These are phyloP conservation scores for Oscarella lobularis DNA, from an alignment of 37 sponge, comb jelly and placozoan species.

Conservation along the genomic window DNA sequence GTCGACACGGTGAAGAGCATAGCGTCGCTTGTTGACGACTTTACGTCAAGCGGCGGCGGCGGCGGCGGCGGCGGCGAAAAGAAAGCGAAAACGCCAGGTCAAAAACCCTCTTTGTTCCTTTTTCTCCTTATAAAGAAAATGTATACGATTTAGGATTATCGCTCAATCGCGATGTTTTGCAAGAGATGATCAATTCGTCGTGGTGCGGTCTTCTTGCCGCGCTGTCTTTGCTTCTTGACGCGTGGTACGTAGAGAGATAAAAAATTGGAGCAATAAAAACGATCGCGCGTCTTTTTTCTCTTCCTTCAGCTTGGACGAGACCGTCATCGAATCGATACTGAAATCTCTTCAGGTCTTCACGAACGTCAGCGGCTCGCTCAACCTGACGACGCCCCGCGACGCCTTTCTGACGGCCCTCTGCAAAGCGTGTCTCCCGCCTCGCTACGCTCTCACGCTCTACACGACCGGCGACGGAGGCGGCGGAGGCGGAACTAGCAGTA, in stretches of 20 bases:
- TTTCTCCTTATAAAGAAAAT: too few relatives aligned
- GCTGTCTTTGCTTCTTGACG: conserved; percentile 64
- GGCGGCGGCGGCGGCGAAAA: too few relatives aligned
- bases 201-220: conserved; percentile 85
- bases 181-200: conserved; percentile 47
- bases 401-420: conserved; percentile 85
- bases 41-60: too few relatives aligned
- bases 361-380: conserved; percentile 54
- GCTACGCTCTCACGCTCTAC: conserved; percentile 49
- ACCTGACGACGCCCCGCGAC: conserved; percentile 57
- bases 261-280: neutral
- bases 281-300: neutral
- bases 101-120: too few relatives aligned
- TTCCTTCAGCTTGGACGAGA: conserved; percentile 55
- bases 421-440: conserved; percentile 77
- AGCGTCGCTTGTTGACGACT: too few relatives aligned
- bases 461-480: too few relatives aligned
- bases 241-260: conserved; percentile 21
- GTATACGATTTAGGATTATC: too few relatives aligned
- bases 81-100: too few relatives aligned
- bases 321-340: conserved; percentile 47
- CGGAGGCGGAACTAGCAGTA: too few relatives aligned
- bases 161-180: conserved; percentile 32
- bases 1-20: too few relatives aligned
- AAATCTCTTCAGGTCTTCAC: conserved; percentile 56